Evolutionary conservation across 2,888 invertebrate species (phyloP).

Genomic region (Tanytarsus gracilentus): DNA sequence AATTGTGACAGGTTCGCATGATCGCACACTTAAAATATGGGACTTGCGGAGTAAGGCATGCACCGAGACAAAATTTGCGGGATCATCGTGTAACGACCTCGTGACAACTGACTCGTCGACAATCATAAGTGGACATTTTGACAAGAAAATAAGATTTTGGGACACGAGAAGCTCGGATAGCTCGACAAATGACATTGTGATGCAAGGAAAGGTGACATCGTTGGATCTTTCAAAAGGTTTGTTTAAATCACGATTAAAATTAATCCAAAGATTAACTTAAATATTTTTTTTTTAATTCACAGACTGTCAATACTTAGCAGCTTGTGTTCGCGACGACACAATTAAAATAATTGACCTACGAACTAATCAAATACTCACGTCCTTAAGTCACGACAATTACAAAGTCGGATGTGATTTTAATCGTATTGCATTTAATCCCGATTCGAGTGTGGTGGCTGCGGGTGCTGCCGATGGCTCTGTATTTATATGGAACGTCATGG

Average conservation of each 20-base stretch:
- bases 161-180: slow-evolving; percentile 77
- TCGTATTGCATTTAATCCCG: slow-evolving; percentile 85
- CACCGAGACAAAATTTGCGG: slow-evolving; percentile 90
- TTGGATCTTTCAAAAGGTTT: slow-evolving; percentile 84
- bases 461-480: slow-evolving; percentile 88
- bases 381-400: slow-evolving; percentile 91
- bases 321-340: slow-evolving; percentile 91
- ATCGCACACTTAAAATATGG: slow-evolving; percentile 97
- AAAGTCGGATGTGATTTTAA: slow-evolving; percentile 94
- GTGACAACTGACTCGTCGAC: slow-evolving; percentile 82
- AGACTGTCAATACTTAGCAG: slow-evolving; percentile 84
- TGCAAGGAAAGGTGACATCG: slow-evolving; percentile 92
- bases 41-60: slow-evolving; percentile 88
- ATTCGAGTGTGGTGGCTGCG: slow-evolving; percentile 77
- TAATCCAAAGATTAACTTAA: slow-evolving; percentile 1
- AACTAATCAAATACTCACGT: slow-evolving; percentile 82
- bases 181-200: slow-evolving; percentile 72
- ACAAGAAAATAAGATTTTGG: slow-evolving; percentile 95
- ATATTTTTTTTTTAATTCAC: slow-evolving; percentile 41
- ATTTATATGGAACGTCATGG: slow-evolving; percentile 81
- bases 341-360: slow-evolving; percentile 89
- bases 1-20: slow-evolving; percentile 96
- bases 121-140: slow-evolving; percentile 96
- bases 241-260: slow-evolving; percentile 1
- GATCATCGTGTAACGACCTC: slow-evolving; percentile 93